These are phyloP conservation scores for Gymnocheta viridis DNA, from an alignment of 2,888 invertebrate genomes.

Conservation along the genomic window DNA sequence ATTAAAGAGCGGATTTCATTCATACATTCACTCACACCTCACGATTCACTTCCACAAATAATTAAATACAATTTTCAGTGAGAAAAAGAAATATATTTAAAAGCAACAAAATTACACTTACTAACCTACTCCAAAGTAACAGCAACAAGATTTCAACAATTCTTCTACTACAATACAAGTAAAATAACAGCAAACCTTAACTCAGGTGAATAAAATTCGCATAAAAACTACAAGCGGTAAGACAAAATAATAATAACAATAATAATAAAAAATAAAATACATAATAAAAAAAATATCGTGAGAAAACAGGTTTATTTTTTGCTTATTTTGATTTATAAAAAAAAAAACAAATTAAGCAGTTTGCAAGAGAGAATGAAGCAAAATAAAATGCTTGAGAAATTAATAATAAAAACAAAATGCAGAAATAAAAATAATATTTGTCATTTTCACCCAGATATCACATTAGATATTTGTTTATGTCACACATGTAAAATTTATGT, in stretches of 20 bases:
- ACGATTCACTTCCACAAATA: conserved; percentile 21
- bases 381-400: not conserved
- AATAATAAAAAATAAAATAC: no score
- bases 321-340: not conserved
- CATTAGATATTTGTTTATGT: no score
- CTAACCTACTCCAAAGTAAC: conserved; percentile 50
- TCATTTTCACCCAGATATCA: no score
- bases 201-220: conserved; percentile 29
- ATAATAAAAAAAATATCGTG: conserved; percentile 43
- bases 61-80: conserved; percentile 25
- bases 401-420: conserved; percentile 10
- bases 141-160: not conserved
- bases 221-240: conserved; percentile 7
- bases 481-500: no score
- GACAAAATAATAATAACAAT: no score
- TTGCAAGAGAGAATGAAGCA: not conserved
- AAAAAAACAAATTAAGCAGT: not conserved
- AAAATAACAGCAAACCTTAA: not conserved
- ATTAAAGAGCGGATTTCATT: not conserved
- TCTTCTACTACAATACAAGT: conserved; percentile 4
- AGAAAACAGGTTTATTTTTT: conserved; percentile 57
- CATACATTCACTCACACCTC: not conserved
- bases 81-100: conserved; percentile 21
- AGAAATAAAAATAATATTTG: not conserved
- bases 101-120: conserved; percentile 25